A percentile compares a stretch with the other conserved stretches of the same genome.
Conservation (phyloP, 2,888 invertebrate species). For the Leptodirus hochenwartii region DNA sequence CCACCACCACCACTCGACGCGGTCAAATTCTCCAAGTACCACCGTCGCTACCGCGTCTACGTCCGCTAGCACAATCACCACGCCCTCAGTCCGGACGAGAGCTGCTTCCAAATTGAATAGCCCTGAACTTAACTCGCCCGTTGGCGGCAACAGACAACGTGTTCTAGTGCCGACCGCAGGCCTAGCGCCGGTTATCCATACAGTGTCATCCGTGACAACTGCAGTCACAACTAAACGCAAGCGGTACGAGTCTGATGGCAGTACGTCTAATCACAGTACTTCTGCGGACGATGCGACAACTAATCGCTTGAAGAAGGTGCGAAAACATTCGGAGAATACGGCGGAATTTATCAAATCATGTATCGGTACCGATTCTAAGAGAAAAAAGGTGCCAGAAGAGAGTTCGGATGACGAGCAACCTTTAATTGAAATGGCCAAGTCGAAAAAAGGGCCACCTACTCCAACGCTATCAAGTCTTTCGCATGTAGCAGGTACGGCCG, state of each 20-base stretch:
- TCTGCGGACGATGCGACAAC: constrained; percentile 1
- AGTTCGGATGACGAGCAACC: constrained; percentile 70
- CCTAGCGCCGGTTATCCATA: constrained; percentile 9
- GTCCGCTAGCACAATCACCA: background rate
- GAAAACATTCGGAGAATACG: constrained; percentile 43
- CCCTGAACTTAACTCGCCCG: constrained; percentile 31
- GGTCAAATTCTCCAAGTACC: constrained; percentile 2
- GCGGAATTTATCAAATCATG: constrained; percentile 32
- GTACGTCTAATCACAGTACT: constrained; percentile 31
- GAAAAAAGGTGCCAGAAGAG: constrained; percentile 37
- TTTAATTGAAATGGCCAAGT: constrained; percentile 46
- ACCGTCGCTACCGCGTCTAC: background rate
- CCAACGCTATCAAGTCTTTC: too few species aligned
- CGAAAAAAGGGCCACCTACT: constrained; percentile 24
- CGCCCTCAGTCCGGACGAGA: constrained; percentile 34
- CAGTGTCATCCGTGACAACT: constrained; percentile 9
- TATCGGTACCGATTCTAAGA: constrained; percentile 12
- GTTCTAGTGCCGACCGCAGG: constrained; percentile 9
- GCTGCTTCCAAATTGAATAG: constrained; percentile 50
- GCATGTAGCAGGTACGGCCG: too few species aligned
- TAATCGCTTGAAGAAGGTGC: constrained; percentile 21
- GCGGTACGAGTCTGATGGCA: constrained; percentile 63
- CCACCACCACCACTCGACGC: too few species aligned
- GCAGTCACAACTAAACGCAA: constrained; percentile 41
- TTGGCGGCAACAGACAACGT: constrained; percentile 8